Evolutionary conservation across 2,888 invertebrate species (phyloP), one percentile per base, ranked within the genome.

Genomic region (Epinotia bilunana): DNA sequence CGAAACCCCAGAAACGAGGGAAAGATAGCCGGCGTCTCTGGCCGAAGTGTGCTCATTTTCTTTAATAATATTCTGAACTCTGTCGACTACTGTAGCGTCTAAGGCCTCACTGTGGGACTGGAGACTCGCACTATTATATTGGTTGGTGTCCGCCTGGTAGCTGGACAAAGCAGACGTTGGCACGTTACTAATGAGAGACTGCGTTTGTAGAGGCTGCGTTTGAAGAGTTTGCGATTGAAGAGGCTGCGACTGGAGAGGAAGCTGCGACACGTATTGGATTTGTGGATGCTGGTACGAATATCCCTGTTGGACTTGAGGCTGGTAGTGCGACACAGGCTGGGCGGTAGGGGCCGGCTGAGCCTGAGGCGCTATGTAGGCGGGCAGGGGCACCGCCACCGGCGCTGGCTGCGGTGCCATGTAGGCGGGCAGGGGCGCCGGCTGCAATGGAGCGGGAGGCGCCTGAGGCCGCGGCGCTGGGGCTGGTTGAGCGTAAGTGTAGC

Each of bases 31-130:
- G 20, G 90, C 86, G 49, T 89, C 86, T 69, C 84, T 89, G 0
- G 93, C 93, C n/a, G 88, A 85, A 7, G 84, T 86, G 73, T 93
- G 93, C 78, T 94, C 94, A 78, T 85, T 87, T 2, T 93, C 91
- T 75, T 85, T 93, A 33, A 94, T 90, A 33, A 93, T 89, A 74
- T 88, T 87, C 78, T 92, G 91, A 53, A 93, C 89, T 49, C 86
- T 87, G 63, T 86, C 84, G 5, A 93, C 87, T 0, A 91, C 90
- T 0, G 89, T 80, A 0, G 91, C 86, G 74, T 93, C 93, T 2
- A 93, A 84, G 7, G 86, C 91, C 3, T 89, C 91, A 39, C 84
- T 81, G 76, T 90, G 88, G 0, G 83, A 81, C 78, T 88, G 87
- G 2, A 80, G 79, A 64, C 83, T 84, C 3, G 81, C 74, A 3